phyloP scores from a whole-genome alignment of 2,888 invertebrate genomes.

The Oconnorella tubifera region DNA sequence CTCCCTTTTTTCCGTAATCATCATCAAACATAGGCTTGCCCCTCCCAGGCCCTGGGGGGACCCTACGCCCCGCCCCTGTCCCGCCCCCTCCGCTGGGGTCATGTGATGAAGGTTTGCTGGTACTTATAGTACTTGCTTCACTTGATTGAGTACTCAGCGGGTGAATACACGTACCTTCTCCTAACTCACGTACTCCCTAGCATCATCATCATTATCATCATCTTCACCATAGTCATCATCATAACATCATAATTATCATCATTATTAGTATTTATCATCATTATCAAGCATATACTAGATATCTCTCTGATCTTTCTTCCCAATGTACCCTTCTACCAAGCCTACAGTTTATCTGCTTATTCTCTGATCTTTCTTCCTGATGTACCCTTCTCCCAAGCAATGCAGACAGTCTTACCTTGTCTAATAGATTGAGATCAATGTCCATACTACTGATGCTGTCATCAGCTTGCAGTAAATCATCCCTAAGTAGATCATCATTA shows the following conservation, averaged over 20 bases:
- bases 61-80: too few relatives aligned
- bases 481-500: too few relatives aligned
- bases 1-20: background rate
- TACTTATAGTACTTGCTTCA: conserved; percentile 4
- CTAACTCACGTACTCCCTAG: background rate
- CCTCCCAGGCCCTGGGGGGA: background rate
- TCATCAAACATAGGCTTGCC: conserved; percentile 1
- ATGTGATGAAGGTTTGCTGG: background rate
- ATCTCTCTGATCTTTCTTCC: too few relatives aligned
- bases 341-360: background rate
- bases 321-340: background rate
- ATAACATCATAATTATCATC: background rate
- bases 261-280: too few relatives aligned
- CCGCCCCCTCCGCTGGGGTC: too few relatives aligned
- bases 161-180: too few relatives aligned
- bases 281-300: too few relatives aligned
- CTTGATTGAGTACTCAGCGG: background rate
- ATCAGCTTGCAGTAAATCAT: conserved; percentile 42
- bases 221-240: background rate
- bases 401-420: conserved; percentile 40
- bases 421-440: conserved; percentile 46
- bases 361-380: background rate
- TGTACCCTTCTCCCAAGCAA: background rate
- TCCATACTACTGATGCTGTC: conserved; percentile 55
- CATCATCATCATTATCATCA: background rate